Percentiles rank a stretch among this genome's conserved stretches.
These are phyloP conservation scores for Oryzaephilus surinamensis DNA, from an alignment of 1,140 invertebrate species.

Conservation along the genomic window DNA sequence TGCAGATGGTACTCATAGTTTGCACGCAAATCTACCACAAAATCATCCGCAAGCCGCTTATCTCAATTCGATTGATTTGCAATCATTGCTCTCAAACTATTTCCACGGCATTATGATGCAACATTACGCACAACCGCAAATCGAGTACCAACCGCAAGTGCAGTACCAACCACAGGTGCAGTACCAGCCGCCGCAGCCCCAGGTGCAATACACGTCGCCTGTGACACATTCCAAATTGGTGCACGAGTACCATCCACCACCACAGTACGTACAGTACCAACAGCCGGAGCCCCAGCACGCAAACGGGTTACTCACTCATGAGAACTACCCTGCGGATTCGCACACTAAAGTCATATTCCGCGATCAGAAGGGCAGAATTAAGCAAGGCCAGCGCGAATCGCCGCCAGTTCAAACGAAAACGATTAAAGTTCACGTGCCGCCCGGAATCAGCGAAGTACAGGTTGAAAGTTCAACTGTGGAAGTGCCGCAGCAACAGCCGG, in stretches of 20 bases:
- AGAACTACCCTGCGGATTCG: constrained; percentile 28
- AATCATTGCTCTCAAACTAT: constrained; percentile 29
- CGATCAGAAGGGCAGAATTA: constrained; percentile 2
- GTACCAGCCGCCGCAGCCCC: constrained; percentile 8
- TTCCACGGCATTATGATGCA: constrained; percentile 19
- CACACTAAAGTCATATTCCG: constrained; percentile 27
- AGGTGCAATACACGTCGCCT: constrained; percentile 1
- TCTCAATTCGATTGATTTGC: constrained; percentile 43
- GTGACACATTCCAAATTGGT: constrained; percentile 35
- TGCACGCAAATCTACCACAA: constrained; percentile 44
- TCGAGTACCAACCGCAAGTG: constrained; percentile 8
- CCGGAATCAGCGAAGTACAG: too few species aligned
- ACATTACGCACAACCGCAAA: constrained; percentile 7
- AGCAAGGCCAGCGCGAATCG: neutral
- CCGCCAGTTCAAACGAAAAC: neutral
- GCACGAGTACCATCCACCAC: constrained; percentile 26
- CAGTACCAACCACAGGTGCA: constrained; percentile 6
- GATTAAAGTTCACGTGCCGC: neutral
- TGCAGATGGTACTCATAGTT: constrained; percentile 38
- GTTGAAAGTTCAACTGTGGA: too few species aligned
- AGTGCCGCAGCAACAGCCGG: too few species aligned
- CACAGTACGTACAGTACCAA: constrained; percentile 29
- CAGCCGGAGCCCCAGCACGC: constrained; percentile 18
- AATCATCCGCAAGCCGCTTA: constrained; percentile 41
- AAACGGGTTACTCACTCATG: constrained; percentile 21